Conservation (phyloP, 2,797 vertebrate species). For the Sebastes ruberrimus region DNA sequence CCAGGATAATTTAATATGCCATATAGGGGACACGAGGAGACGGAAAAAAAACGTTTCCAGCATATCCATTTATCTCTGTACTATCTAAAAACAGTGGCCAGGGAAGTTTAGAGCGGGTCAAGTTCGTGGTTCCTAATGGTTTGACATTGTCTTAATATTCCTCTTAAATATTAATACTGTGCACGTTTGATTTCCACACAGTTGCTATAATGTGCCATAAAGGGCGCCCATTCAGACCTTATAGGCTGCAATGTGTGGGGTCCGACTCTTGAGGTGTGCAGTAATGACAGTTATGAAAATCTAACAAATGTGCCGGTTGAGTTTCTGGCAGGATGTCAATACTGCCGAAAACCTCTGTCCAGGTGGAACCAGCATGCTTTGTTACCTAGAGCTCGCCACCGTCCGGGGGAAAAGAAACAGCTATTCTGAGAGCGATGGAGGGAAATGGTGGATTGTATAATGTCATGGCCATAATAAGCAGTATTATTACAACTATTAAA, state of each 20-base stretch:
- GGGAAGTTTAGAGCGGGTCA: conserved; percentile 74
- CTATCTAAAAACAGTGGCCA: conserved; percentile 66
- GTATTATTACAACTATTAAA: conserved; percentile 66
- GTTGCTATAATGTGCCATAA: conserved; percentile 75
- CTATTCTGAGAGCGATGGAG: conserved; percentile 23
- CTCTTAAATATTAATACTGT: conserved; percentile 71
- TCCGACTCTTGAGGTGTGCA: conserved; percentile 39
- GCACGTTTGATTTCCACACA: conserved; percentile 71
- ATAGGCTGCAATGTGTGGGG: conserved; percentile 46
- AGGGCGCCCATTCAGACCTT: conserved; percentile 68
- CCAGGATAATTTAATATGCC: conserved; percentile 75
- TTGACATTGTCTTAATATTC: conserved; percentile 73
- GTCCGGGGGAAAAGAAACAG: not conserved
- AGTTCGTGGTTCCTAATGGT: conserved; percentile 65
- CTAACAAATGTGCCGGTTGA: conserved; percentile 41
- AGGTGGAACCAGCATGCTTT: conserved; percentile 29
- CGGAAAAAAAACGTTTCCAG: conserved; percentile 39
- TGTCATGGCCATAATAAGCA: conserved; percentile 59
- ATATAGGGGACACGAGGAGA: conserved; percentile 44
- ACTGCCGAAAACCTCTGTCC: conserved; percentile 15
- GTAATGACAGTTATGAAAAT: conserved; percentile 40
- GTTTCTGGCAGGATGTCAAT: conserved; percentile 43
- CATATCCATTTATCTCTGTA: conserved; percentile 68
- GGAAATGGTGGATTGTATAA: conserved; percentile 55
- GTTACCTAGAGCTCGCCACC: not conserved